Percentiles rank a stretch among this genome's conserved stretches.
Conservation (phyloP, 1,140 invertebrate species). For the Calephelis virginiensis region DNA sequence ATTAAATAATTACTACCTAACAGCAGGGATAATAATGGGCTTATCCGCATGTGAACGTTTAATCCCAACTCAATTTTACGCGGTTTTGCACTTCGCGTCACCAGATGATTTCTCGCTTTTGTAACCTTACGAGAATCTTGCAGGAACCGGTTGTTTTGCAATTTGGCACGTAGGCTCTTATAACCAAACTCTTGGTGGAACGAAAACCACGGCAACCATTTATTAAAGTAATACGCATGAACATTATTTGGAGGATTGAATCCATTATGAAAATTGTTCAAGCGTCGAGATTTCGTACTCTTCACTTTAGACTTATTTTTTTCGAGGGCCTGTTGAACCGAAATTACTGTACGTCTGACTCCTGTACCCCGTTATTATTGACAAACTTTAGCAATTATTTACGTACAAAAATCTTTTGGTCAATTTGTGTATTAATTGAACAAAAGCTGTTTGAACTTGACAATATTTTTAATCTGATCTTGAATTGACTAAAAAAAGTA, state of each 20-base stretch:
- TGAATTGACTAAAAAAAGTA: no score
- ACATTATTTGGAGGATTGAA: conserved; percentile 56
- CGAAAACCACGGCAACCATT: conserved; percentile 46
- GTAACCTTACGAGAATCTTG: conserved; percentile 30
- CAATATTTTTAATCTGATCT: no score
- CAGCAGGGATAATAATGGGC: conserved; percentile 12
- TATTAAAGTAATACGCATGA: conserved; percentile 58
- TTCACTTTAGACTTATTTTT: conserved; percentile 33
- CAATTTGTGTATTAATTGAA: no score
- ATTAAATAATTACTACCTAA: conserved; percentile 11
- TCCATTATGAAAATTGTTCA: conserved; percentile 58
- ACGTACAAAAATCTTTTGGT: not conserved
- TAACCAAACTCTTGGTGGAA: conserved; percentile 40
- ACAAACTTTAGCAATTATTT: conserved; percentile 16
- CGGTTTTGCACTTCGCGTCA: not conserved
- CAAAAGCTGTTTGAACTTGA: no score
- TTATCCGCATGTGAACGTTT: conserved; percentile 26
- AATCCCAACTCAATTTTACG: not conserved
- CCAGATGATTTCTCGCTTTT: not conserved
- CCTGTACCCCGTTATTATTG: conserved; percentile 19
- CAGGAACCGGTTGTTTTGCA: conserved; percentile 52
- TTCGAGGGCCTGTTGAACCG: conserved; percentile 27
- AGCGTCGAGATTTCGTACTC: conserved; percentile 31
- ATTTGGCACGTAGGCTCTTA: conserved; percentile 51
- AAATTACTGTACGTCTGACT: conserved; percentile 34